Conservation (phyloP, 2,797 vertebrate species). For the Coreius guichenoti region DNA sequence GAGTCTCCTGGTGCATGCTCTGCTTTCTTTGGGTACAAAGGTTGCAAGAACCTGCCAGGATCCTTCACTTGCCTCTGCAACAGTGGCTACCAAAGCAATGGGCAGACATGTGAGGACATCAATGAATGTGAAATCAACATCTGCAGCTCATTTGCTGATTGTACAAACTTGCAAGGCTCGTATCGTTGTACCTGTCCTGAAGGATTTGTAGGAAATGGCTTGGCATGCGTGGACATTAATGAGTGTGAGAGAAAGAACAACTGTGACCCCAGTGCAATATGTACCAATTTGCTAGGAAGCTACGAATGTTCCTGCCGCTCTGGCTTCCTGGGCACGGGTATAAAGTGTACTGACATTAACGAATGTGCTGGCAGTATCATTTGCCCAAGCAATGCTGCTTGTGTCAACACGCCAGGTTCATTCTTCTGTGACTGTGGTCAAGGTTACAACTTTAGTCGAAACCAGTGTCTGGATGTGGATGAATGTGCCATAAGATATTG, state of each 20-base stretch:
- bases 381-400: constrained; percentile 75
- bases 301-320: constrained; percentile 78
- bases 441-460: constrained; percentile 75
- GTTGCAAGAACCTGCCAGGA: constrained; percentile 83
- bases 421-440: constrained; percentile 79
- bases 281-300: constrained; percentile 79
- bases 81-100: constrained; percentile 77
- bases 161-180: constrained; percentile 77
- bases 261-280: constrained; percentile 76
- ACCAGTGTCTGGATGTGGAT: constrained; percentile 75
- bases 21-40: constrained; percentile 74
- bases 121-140: constrained; percentile 77
- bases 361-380: constrained; percentile 73
- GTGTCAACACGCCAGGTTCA: constrained; percentile 79
- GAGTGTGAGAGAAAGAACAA: constrained; percentile 76
- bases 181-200: constrained; percentile 76
- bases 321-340: constrained; percentile 79
- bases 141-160: constrained; percentile 79
- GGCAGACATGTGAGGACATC: constrained; percentile 78
- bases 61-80: constrained; percentile 78
- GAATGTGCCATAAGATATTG: constrained; percentile 77
- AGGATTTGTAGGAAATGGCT: constrained; percentile 82
- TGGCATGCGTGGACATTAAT: constrained; percentile 80
- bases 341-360: constrained; percentile 76
- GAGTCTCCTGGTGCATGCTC: constrained; percentile 77